These are phyloP conservation scores for Cartodere bifasciata DNA, from an alignment of 2,888 invertebrate genomes.

Conservation along the genomic window DNA sequence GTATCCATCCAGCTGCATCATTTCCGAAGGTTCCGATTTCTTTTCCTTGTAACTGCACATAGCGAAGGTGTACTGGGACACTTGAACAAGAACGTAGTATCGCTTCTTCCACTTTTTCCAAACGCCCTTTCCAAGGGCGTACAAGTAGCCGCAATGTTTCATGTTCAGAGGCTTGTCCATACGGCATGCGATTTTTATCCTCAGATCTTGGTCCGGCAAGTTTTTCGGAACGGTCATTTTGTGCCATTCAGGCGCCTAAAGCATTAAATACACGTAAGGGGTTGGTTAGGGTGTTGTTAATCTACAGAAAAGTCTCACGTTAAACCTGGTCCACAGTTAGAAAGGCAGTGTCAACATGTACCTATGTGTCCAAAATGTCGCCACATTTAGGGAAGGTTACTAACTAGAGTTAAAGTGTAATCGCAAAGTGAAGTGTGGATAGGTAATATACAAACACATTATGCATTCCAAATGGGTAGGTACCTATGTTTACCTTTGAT, in stretches of 20 bases:
- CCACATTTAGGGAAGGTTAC: no score
- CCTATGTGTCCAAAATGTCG: no score
- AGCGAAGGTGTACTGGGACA: slow-evolving; percentile 99
- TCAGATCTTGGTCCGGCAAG: slow-evolving; percentile 86
- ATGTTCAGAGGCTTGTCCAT: slow-evolving; percentile 99
- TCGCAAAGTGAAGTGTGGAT: no score
- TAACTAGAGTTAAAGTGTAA: no score
- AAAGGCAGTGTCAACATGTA: no score
- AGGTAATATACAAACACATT: no score
- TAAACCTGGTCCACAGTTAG: no score
- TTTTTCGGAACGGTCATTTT: slow-evolving; percentile 94
- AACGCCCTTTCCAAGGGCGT: slow-evolving; percentile 88
- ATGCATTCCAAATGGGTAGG: no score
- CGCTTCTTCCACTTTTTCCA: slow-evolving; percentile 99
- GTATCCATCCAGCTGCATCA: slow-evolving; percentile 99
- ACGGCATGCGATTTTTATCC: slow-evolving; percentile 93
- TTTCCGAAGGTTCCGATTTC: slow-evolving; percentile 97
- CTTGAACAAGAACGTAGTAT: slow-evolving; percentile 96
- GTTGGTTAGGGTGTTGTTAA: no score
- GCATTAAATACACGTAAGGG: no score
- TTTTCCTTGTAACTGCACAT: slow-evolving; percentile 99
- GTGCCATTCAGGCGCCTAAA: slow-evolving; percentile 91
- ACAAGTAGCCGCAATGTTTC: slow-evolving; percentile 93
- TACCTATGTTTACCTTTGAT: slow-evolving; percentile 72
- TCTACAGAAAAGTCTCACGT: no score